phyloP scores from a whole-genome alignment of 2,888 invertebrate genomes.

The Drosophila silvestris region DNA sequence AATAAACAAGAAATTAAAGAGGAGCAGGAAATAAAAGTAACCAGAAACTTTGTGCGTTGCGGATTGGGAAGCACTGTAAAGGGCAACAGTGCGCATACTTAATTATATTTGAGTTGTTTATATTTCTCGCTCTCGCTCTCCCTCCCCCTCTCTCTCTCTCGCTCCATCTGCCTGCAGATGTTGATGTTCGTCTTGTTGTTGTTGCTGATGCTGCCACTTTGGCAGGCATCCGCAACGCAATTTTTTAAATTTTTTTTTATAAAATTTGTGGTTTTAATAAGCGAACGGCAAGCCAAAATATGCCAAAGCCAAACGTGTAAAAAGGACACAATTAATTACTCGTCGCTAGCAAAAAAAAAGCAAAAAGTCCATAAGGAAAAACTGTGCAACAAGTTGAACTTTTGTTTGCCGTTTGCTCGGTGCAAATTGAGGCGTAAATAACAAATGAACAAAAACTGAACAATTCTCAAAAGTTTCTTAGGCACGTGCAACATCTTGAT shows the following conservation, averaged over 20 bases:
- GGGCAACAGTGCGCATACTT: conserved; percentile 78
- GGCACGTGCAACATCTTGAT: conserved; percentile 13
- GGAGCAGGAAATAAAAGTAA: conserved; percentile 40
- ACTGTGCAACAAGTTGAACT: conserved; percentile 72
- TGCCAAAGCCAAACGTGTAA: conserved; percentile 54
- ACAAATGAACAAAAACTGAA: conserved; percentile 7
- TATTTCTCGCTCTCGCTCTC: conserved; percentile 28
- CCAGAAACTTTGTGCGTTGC: conserved; percentile 55
- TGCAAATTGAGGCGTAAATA: conserved; percentile 64
- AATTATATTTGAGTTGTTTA: conserved; percentile 76
- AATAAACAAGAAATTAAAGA: conserved; percentile 16
- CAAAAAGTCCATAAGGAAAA: conserved; percentile 29
- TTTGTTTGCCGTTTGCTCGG: conserved; percentile 48
- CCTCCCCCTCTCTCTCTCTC: too few species aligned
- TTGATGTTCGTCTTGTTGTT: conserved; percentile 1
- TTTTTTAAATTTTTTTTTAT: conserved; percentile 31
- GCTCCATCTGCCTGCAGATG: neutral
- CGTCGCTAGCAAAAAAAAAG: conserved; percentile 7
- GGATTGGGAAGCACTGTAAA: conserved; percentile 42
- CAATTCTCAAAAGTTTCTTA: conserved; percentile 30
- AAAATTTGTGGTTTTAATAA: conserved; percentile 72
- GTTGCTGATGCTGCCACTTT: conserved; percentile 27
- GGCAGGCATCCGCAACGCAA: conserved; percentile 32
- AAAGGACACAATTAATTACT: conserved; percentile 75
- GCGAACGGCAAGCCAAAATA: conserved; percentile 29